Evolutionary conservation across 2,888 invertebrate genomes (phyloP), one percentile per base, ranked within the genome.

Genomic region (Tetrapedia diversipes): DNA sequence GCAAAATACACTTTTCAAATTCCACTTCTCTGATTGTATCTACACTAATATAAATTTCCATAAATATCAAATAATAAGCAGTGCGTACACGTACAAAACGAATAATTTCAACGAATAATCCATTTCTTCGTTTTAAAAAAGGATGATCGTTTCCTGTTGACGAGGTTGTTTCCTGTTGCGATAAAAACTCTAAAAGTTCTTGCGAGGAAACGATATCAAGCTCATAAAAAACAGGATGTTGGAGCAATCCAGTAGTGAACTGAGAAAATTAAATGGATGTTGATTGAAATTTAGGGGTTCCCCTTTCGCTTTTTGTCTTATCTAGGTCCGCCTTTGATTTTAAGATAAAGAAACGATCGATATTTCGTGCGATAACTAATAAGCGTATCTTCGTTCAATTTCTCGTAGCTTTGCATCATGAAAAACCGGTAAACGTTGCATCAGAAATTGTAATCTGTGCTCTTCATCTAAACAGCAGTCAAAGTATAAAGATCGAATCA

Each of bases 381-480:
- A n/a, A 11, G 1, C 16, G 10, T 22, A 59, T 39, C 22, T n/a
- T n/a, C 2, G 1, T 19, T 39, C 10, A 6, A 22, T 2, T 19
- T 29, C 19, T n/a, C 11, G 16, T 3, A 43, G 16, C 22, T 51
- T 63, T 27, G 22, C 27, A 10, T 34, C 27, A 8, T 37, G 61
- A 22, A 72, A 53, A 7, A 6, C 4, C 10, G 19, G n/a, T 29
- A 7, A 2, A 54, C 2, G 19, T 72, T 69, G 45, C 72, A 34
- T 70, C 72, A 56, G 56, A 71, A 29, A 34, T 29, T 27, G 39
- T 61, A 61, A 56, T 70, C 27, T 41, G 4, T 2, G 11, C 11
- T n/a, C 19, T 47, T 27, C 7, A 29, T n/a, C 4, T 4, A 2
- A n/a, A 0, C 2, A 10, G 34, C 10, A 6, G 10, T 56, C 2